Conservation (phyloP, 2,888 invertebrate species). For the Cephus spinipes region DNA sequence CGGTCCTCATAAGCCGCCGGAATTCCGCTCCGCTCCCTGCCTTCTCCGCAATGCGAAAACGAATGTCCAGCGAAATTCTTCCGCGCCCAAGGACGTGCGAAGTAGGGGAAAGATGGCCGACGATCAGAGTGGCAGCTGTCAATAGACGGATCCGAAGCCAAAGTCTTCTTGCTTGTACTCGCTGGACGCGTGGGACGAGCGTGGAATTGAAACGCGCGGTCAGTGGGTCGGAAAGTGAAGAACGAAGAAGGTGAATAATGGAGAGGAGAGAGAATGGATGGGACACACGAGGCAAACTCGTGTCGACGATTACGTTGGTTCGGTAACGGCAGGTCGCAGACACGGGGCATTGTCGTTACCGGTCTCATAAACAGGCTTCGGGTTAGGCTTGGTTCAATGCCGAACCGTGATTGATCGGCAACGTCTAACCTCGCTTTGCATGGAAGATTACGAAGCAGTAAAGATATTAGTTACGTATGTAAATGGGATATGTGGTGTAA, state of each 20-base stretch:
- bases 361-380: neutral
- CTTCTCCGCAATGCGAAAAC: neutral
- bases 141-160: too few species aligned
- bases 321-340: neutral
- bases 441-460: constrained; percentile 44
- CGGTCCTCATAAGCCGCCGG: constrained; percentile 18
- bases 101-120: neutral
- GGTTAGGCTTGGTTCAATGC: constrained; percentile 11
- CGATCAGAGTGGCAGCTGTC: too few species aligned
- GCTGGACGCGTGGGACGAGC: too few species aligned
- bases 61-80: neutral
- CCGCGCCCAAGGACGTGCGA: neutral
- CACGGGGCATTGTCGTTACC: neutral
- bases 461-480: constrained; percentile 49
- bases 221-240: neutral
- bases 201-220: too few species aligned
- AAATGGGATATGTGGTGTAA: constrained; percentile 30
- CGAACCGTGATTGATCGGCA: constrained; percentile 13
- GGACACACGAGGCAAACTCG: constrained; percentile 2
- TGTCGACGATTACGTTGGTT: neutral
- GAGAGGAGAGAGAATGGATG: constrained; percentile 32
- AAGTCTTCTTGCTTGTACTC: too few species aligned
- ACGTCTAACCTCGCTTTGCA: constrained; percentile 53
- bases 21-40: constrained; percentile 5
- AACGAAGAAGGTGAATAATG: constrained; percentile 26